Percentiles rank a stretch among this genome's conserved stretches.
phyloP scores from a whole-genome alignment of 2,797 vertebrate species.

The Monodelphis domestica region DNA sequence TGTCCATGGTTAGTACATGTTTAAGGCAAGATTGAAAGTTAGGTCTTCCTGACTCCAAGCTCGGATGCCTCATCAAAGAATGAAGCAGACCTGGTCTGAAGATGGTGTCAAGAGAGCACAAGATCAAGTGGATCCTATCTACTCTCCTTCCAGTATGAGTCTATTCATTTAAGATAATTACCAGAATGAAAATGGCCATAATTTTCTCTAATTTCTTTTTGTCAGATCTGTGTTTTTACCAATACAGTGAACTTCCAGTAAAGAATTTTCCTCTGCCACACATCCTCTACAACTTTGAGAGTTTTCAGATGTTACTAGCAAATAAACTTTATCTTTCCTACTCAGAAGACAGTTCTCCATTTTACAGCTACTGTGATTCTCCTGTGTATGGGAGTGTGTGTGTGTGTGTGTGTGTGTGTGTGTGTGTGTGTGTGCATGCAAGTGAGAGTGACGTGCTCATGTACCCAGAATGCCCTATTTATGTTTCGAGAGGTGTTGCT shows the following conservation, averaged over 20 bases:
- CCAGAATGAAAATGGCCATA: neutral
- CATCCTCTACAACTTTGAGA: neutral
- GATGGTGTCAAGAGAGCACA: neutral
- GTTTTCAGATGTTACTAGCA: neutral
- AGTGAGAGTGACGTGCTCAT: neutral
- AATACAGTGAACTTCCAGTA: neutral
- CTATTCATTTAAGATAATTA: neutral
- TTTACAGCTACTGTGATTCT: neutral
- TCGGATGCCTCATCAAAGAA: neutral
- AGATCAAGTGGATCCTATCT: neutral
- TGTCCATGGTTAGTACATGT: neutral
- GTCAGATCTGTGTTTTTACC: neutral
- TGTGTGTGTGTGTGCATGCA: no score
- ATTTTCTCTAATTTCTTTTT: neutral
- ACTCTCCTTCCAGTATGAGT: neutral
- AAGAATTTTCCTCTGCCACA: neutral
- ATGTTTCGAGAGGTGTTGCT: neutral
- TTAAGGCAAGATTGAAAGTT: neutral
- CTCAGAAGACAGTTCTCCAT: neutral
- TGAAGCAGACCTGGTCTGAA: neutral
- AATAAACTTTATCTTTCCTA: neutral
- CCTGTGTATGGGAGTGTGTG: no score
- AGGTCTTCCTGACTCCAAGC: neutral
- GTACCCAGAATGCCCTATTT: neutral
- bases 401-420: neutral